Evolutionary conservation across 2,113 vertebrate species (phyloP), one percentile per base, ranked within the genome.

Genomic region (Malaclemys terrapin): DNA sequence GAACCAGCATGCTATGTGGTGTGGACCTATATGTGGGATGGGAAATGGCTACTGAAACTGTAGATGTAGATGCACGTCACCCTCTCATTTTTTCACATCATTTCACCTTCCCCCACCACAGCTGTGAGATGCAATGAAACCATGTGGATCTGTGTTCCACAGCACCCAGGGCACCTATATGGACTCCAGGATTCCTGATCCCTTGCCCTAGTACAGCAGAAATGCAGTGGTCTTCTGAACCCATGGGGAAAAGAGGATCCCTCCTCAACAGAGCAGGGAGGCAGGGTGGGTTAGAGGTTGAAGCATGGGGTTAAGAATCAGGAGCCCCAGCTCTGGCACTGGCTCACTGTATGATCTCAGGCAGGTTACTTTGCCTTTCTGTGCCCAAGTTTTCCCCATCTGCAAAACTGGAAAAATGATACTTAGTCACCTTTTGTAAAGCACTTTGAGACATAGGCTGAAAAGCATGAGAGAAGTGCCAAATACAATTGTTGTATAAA

Each of bases 181-280:
- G 17, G 47, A 31, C 31, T 52, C 47, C 31, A 3, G 85, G 59
- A 47, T 1, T 24, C 27, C 29, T 22, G 56, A 50, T 57, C 0
- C 0, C 19, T 62, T 19, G 50, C 14, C 57, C 25, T n/a, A 5
- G 8, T 49, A 45, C 79, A 0, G 47, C 52, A 80, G 29, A 22
- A 22, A 3, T 3, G n/a, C 1, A 0, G 0, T 2, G 0, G 24
- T 59, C 38, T 42, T 6, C 27, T 16, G 49, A 19, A 10, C 62
- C 35, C 3, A 16, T 47, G 24, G 4, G 19, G 45, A 14, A 8
- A 76, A 42, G 38, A 45, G 72, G 72, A 76, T 45, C 5, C n/a
- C 2, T 27, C 79, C 50, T 24, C 24, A 1, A 13, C 12, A 5
- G 17, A 49, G 17, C 53, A 38, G 35, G 75, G 65, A 42, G 50